Evolutionary conservation across 1,140 invertebrate species (phyloP).

Genomic region (Papilio polytes): DNA sequence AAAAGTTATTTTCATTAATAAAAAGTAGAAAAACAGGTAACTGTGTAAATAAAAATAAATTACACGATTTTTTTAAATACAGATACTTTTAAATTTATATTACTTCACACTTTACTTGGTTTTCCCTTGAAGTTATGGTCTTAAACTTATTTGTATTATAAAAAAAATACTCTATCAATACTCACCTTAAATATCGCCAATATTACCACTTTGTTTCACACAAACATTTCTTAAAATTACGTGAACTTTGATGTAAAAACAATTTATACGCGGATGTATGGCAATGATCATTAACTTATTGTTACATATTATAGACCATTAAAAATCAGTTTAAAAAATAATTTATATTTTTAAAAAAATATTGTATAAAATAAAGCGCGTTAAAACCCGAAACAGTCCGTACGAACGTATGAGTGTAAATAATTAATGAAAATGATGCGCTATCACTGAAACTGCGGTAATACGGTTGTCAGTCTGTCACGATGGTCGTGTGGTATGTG

Average conservation of each 20-base stretch:
- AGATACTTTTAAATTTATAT: not conserved
- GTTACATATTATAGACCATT: not conserved
- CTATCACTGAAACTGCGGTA: constrained; percentile 62
- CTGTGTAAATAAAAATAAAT: not conserved
- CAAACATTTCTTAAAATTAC: constrained; percentile 2
- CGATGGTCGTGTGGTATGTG: not conserved
- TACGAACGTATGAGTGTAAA: constrained; percentile 51
- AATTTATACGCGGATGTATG: not conserved
- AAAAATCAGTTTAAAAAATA: not conserved
- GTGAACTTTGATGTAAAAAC: not conserved
- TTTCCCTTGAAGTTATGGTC: not conserved
- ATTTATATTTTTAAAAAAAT: not conserved
- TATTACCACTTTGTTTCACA: not conserved
- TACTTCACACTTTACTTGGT: not conserved
- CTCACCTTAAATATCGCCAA: constrained; percentile 5
- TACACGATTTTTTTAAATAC: not conserved
- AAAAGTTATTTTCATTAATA: not conserved
- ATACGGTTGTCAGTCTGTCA: constrained; percentile 43
- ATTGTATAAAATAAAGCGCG: not conserved
- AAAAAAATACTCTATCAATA: not conserved
- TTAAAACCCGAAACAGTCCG: not conserved
- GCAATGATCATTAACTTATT: not conserved
- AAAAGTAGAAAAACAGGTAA: not conserved
- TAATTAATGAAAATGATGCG: constrained; percentile 63
- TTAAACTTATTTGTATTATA: not conserved